These are phyloP conservation scores for Chroicocephalus ridibundus DNA, from an alignment of 2,113 vertebrate species.

Conservation along the genomic window DNA sequence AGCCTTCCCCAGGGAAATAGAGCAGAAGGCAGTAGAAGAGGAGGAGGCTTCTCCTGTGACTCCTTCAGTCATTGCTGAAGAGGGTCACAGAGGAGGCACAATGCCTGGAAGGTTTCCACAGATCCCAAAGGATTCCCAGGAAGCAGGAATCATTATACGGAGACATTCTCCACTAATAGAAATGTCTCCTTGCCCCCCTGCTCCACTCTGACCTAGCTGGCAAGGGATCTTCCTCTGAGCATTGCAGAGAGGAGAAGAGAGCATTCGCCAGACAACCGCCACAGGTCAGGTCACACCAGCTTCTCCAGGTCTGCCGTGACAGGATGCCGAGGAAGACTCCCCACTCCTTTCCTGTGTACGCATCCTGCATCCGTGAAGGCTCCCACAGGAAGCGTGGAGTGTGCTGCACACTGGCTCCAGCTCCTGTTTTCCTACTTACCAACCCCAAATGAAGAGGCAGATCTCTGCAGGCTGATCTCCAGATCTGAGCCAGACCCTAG, in stretches of 20 bases:
- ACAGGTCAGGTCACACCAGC: neutral
- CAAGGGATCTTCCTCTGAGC: neutral
- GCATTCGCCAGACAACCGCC: neutral
- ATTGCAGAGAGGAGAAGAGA: neutral
- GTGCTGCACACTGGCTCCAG: neutral
- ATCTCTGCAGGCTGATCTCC: neutral
- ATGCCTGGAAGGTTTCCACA: neutral
- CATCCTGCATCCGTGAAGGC: neutral
- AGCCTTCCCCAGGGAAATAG: fast-evolving
- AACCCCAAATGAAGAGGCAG: neutral
- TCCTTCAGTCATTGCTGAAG: neutral
- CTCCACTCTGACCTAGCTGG: neutral
- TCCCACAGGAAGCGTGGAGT: fast-evolving
- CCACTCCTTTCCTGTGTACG: fast-evolving
- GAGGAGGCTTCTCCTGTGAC: neutral
- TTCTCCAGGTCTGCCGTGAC: neutral
- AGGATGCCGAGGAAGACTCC: neutral
- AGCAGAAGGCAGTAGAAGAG: neutral
- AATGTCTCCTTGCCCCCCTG: neutral
- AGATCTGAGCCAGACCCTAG: neutral
- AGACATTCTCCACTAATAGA: neutral
- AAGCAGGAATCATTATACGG: neutral
- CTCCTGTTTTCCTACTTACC: neutral
- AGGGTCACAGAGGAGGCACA: neutral
- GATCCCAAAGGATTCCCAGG: neutral